phyloP scores from a whole-genome alignment of 2,113 vertebrate genomes.

The Gasterosteus nipponicus region DNA sequence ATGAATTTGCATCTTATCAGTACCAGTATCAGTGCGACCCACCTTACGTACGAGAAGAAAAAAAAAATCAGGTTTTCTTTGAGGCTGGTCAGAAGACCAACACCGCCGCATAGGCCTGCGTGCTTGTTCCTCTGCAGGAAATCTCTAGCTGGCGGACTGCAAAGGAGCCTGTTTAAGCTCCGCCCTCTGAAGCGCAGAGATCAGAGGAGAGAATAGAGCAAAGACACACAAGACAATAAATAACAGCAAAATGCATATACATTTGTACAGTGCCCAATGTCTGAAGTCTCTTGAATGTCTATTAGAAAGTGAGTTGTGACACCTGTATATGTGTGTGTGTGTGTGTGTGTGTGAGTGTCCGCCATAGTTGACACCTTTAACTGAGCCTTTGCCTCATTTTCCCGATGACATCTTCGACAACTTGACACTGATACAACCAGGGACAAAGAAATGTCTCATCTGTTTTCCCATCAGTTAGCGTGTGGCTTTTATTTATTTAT shows the following conservation, averaged over 20 bases:
- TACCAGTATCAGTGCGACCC: no score
- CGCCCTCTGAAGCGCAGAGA: no score
- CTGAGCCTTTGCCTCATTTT: background rate
- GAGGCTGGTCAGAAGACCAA: no score
- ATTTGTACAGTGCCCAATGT: background rate
- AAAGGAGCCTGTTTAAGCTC: no score
- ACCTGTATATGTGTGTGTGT: constrained; percentile 1
- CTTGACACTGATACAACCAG: background rate
- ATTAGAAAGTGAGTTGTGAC: background rate
- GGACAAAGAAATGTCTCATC: constrained; percentile 10
- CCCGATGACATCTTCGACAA: background rate
- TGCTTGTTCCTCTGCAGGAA: no score
- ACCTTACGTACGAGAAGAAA: no score
- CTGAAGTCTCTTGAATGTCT: no score
- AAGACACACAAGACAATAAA: background rate
- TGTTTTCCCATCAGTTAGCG: constrained; percentile 3
- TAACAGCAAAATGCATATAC: background rate
- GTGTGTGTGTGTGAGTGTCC: background rate
- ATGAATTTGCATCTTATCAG: background rate
- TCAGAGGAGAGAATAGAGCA: no score
- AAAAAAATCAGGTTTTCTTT: no score
- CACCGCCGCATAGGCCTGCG: no score
- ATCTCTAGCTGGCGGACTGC: no score
- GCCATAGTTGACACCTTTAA: background rate
- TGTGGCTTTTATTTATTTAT: constrained; percentile 31